Evolutionary conservation across 2,113 vertebrate genomes (phyloP).

Genomic region (Eurypyga helias): DNA sequence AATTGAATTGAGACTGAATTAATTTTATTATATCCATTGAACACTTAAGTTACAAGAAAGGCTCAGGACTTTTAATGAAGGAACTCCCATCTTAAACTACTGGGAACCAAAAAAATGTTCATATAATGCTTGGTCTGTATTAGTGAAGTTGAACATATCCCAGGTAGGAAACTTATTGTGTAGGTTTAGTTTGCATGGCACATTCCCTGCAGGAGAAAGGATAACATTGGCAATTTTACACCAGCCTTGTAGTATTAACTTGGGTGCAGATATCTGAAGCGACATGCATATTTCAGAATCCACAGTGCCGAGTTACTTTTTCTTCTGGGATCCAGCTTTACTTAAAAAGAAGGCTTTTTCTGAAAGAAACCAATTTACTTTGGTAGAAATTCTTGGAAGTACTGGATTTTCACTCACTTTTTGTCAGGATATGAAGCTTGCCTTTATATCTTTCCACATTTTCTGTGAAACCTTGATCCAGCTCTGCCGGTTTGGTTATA

Average conservation of each 20-base stretch:
- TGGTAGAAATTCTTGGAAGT: neutral
- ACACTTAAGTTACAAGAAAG: neutral
- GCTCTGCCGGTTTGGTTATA: neutral
- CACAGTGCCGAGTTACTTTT: neutral
- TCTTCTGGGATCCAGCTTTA: neutral
- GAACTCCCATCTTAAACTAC: neutral
- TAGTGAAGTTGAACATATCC: neutral
- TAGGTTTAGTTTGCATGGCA: neutral
- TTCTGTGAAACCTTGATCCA: neutral
- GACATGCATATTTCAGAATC: neutral
- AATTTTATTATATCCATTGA: neutral
- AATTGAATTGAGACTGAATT: neutral
- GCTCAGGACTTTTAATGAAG: neutral
- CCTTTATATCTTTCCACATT: neutral
- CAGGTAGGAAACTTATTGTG: neutral
- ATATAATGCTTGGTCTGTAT: neutral
- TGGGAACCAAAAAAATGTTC: neutral
- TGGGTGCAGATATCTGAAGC: rapidly evolving
- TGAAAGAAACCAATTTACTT: neutral
- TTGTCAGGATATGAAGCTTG: neutral
- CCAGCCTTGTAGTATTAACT: neutral
- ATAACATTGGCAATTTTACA: neutral
- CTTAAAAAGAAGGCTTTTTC: neutral
- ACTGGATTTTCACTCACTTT: neutral
- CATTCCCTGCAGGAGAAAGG: neutral